phyloP scores from a whole-genome alignment of 1,140 invertebrate species.

The Bemisia tabaci region DNA sequence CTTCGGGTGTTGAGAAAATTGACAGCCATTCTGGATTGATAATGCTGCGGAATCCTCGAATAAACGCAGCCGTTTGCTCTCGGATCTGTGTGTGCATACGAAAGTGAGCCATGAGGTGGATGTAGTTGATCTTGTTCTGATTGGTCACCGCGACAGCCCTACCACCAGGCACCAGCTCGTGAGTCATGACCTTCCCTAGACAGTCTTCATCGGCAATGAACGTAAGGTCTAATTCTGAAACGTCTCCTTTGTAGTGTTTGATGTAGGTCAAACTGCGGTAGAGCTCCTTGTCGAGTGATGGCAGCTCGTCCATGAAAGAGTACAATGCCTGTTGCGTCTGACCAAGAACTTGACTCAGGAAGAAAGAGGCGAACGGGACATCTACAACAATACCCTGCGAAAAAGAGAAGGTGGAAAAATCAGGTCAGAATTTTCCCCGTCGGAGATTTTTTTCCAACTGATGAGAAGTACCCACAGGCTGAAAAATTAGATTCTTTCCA shows the following conservation, averaged over 20 bases:
- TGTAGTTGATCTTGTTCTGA: constrained; percentile 97
- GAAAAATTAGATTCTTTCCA: too few species aligned
- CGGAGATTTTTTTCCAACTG: too few species aligned
- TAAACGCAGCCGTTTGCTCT: constrained; percentile 91
- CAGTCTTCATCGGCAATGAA: constrained; percentile 95
- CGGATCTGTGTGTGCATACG: constrained; percentile 94
- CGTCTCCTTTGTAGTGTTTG: constrained; percentile 90
- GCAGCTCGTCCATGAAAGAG: constrained; percentile 93
- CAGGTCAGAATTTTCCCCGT: too few species aligned
- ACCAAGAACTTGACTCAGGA: constrained; percentile 89
- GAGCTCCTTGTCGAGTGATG: constrained; percentile 88
- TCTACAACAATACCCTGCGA: constrained; percentile 90
- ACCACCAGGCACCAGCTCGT: constrained; percentile 87
- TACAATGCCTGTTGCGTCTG: constrained; percentile 85
- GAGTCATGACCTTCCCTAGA: constrained; percentile 78
- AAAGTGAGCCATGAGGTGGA: constrained; percentile 97
- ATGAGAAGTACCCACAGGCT: too few species aligned
- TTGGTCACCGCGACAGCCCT: constrained; percentile 85
- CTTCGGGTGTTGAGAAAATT: constrained; percentile 92
- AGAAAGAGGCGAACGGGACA: constrained; percentile 96
- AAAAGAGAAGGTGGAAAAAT: constrained; percentile 13
- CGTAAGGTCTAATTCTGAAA: constrained; percentile 83
- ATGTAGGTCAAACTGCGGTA: constrained; percentile 94
- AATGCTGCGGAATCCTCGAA: constrained; percentile 88
- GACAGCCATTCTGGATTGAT: constrained; percentile 91